phyloP scores from a whole-genome alignment of 2,888 invertebrate species.

The Shargacucullia verbasci region DNA sequence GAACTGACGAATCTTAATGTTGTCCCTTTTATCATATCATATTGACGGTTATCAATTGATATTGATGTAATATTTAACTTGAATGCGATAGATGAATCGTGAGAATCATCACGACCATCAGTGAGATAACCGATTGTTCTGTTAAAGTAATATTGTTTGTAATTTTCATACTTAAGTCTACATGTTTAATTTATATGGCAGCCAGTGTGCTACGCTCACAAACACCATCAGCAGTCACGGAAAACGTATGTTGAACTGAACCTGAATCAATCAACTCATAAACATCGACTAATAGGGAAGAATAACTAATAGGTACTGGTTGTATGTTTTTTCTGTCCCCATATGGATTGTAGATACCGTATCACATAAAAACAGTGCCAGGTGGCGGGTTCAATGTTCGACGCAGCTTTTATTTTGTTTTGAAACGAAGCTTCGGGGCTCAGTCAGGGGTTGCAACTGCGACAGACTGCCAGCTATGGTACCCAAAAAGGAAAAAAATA shows the following conservation, averaged over 20 bases:
- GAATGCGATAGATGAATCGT: conserved; percentile 24
- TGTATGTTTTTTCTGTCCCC: conserved; percentile 27
- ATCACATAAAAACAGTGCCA: conserved; percentile 75
- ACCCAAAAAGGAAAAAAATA: conserved; percentile 23
- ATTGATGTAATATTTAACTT: conserved; percentile 30
- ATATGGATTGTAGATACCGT: conserved; percentile 54
- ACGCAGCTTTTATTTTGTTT: conserved; percentile 79
- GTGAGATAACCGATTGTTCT: conserved; percentile 12
- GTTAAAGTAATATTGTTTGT: conserved; percentile 15
- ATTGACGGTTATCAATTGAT: conserved; percentile 34
- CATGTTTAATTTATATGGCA: too few relatives aligned
- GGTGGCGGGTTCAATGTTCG: conserved; percentile 83
- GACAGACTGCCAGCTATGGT: conserved; percentile 38
- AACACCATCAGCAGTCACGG: too few relatives aligned
- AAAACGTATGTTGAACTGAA: not conserved
- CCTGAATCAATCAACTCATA: not conserved
- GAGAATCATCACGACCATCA: conserved; percentile 21
- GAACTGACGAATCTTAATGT: conserved; percentile 11
- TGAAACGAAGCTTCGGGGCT: conserved; percentile 69
- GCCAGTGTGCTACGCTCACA: not conserved
- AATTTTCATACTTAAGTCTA: conserved; percentile 11
- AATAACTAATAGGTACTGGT: conserved; percentile 19
- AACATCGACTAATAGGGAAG: conserved; percentile 4
- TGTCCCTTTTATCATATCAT: conserved; percentile 30
- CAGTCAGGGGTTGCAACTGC: conserved; percentile 65